These are phyloP conservation scores for Aethina tumida DNA, from an alignment of 1,140 invertebrate genomes.

Conservation along the genomic window DNA sequence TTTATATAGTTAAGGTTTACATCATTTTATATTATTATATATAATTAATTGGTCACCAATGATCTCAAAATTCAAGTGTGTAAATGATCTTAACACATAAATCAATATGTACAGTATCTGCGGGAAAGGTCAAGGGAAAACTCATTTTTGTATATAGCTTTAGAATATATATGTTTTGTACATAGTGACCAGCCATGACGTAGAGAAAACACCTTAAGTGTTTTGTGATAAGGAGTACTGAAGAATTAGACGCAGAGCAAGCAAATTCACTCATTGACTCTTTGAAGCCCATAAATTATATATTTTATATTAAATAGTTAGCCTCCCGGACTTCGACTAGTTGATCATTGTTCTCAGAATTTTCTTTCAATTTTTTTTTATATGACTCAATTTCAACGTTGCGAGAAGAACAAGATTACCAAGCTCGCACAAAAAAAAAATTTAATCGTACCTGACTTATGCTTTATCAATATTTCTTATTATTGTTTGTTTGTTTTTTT, in stretches of 20 bases:
- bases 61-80: conserved; percentile 32
- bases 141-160: conserved; percentile 30
- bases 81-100: conserved; percentile 25
- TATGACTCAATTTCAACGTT: too few relatives aligned
- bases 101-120: conserved; percentile 18
- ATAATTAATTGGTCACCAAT: conserved; percentile 25
- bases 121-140: conserved; percentile 21
- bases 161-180: conserved; percentile 24
- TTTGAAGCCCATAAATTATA: too few relatives aligned
- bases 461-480: conserved; percentile 19
- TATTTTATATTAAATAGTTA: too few relatives aligned
- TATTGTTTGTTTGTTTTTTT: conserved; percentile 9
- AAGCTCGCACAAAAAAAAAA: too few relatives aligned
- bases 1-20: conserved; percentile 10
- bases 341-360: too few relatives aligned
- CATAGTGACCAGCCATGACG: conserved; percentile 28
- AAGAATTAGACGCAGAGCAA: conserved; percentile 16
- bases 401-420: too few relatives aligned
- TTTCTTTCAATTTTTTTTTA: too few relatives aligned
- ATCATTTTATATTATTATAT: conserved; percentile 9
- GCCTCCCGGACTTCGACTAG: too few relatives aligned
- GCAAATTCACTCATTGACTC: too few relatives aligned
- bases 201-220: conserved; percentile 22
- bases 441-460: conserved; percentile 25
- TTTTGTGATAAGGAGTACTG: conserved; percentile 25